Base-by-base conservation (phyloP, 2,113 vertebrate genomes). In the Erythrolamprus reginae region DNA sequence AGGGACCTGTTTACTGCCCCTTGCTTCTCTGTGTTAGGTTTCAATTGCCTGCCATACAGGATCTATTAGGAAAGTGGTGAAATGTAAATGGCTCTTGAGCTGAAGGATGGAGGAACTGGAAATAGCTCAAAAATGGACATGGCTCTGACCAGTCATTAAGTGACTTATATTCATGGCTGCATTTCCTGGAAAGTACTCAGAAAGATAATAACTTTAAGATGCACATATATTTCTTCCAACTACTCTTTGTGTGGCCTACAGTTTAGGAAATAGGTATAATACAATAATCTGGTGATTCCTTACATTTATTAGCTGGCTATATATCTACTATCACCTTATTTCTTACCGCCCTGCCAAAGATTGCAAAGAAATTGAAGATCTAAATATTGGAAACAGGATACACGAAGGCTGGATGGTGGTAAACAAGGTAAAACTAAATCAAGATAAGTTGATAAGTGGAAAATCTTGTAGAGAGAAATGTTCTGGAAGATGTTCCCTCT, bases 21-120 rank as follows among this genome's bases (percentile, higher is more conserved):
- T 88, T 51, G 42, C 42, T n/a, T 83, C 82, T 56, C 50, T 85
- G 86, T 85, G 85, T 85, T 90, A 77, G 82, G 86, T 89, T 88
- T 85, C 89, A 90, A 51, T 82, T 86, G 89, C 86, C 58, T 82
- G 51, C 82, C 38, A 50, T 56, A 42, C 51, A 88, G 86, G 91
- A 88, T 56, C 50, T 70, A 90, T 84, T 88, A 90, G 42, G 58
- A 45, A 88, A 90, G 91, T 90, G 91, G 86, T 92, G 89, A 92
- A 86, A 90, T 90, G 45, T 86, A 90, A 88, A 88, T 90, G 26
- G 82, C 82, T 85, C 48, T 82, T 92, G 51, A 86, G 88, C 17
- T 61, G n/a, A 38, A 88, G 89, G 83, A 88, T 61, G 21, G 48
- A 91, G 47, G 65, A 91, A 85, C 51, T 89, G 61, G 83, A 85